Evolutionary conservation across 1,140 invertebrate species (phyloP).

Genomic region (Drosophila obscura): DNA sequence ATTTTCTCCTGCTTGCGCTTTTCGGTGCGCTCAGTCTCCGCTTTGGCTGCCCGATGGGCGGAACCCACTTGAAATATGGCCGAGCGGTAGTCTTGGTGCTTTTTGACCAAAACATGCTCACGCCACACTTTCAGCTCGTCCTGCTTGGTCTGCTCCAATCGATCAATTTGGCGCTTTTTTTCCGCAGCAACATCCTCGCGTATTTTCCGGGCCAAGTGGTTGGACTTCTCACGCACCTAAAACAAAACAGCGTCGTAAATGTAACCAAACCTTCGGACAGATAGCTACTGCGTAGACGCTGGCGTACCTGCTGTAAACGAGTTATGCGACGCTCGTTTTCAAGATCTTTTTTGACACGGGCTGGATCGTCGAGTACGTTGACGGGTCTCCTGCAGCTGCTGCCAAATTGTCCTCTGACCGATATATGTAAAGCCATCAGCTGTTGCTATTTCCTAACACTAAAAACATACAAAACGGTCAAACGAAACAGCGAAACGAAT

Average conservation of each 20-base stretch:
- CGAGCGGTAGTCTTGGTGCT: conserved; percentile 65
- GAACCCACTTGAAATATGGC: conserved; percentile 72
- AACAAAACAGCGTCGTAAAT: neutral
- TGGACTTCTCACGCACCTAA: conserved; percentile 78
- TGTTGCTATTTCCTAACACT: conserved; percentile 1
- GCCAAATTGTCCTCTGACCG: conserved; percentile 55
- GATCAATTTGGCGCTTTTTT: conserved; percentile 57
- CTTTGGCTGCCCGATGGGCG: conserved; percentile 70
- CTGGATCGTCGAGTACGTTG: conserved; percentile 56
- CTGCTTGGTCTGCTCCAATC: conserved; percentile 57
- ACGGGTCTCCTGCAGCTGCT: conserved; percentile 15
- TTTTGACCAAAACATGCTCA: conserved; percentile 70
- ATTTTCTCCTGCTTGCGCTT: conserved; percentile 46
- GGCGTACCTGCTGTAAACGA: conserved; percentile 74
- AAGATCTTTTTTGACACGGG: conserved; percentile 65
- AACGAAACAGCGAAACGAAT: conserved; percentile 15
- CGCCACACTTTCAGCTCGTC: conserved; percentile 72
- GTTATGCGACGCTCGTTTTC: conserved; percentile 75
- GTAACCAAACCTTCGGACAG: neutral
- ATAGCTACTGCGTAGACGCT: conserved; percentile 17
- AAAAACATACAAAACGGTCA: conserved; percentile 15
- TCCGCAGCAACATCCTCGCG: conserved; percentile 67
- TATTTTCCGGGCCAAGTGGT: conserved; percentile 61
- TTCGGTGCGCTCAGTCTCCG: conserved; percentile 56
- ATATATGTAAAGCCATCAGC: conserved; percentile 52